These are phyloP conservation scores for Gerris buenoi DNA, from an alignment of 1,140 invertebrate genomes.

Conservation along the genomic window DNA sequence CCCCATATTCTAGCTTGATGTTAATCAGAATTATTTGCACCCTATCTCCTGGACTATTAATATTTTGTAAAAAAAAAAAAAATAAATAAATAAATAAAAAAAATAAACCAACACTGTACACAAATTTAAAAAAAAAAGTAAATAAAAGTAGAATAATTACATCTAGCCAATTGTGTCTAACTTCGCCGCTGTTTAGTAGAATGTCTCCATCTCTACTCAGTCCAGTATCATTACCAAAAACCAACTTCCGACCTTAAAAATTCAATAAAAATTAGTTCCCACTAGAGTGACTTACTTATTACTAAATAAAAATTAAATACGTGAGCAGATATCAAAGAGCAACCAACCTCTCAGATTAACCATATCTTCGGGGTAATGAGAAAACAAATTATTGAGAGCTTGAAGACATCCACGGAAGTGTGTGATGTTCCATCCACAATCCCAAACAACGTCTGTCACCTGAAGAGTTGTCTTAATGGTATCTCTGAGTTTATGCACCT, in stretches of 20 bases:
- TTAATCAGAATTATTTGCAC: conserved; percentile 1
- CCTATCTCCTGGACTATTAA: too few relatives aligned
- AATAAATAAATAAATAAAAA: neutral
- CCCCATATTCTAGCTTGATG: too few relatives aligned
- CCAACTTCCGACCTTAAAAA: conserved; percentile 46
- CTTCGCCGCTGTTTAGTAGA: conserved; percentile 77
- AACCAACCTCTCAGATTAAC: conserved; percentile 41
- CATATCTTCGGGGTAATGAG: conserved; percentile 54
- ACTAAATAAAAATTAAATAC: neutral
- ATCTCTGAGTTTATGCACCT: conserved; percentile 44
- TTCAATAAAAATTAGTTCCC: too few relatives aligned
- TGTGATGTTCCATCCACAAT: conserved; percentile 74
- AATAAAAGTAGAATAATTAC: conserved; percentile 35
- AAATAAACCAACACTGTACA: neutral
- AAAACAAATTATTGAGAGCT: conserved; percentile 51
- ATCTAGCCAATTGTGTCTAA: conserved; percentile 77
- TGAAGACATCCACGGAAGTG: conserved; percentile 71
- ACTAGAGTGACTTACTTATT: too few relatives aligned
- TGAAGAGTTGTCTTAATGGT: conserved; percentile 37
- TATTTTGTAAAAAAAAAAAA: conserved; percentile 21
- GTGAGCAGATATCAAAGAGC: neutral
- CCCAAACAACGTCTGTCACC: conserved; percentile 48
- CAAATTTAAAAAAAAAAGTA: neutral
- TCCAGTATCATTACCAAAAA: conserved; percentile 75
- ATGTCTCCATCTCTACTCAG: conserved; percentile 75